phyloP scores from a whole-genome alignment of 2,888 invertebrate genomes.

The Volucella inanis region DNA sequence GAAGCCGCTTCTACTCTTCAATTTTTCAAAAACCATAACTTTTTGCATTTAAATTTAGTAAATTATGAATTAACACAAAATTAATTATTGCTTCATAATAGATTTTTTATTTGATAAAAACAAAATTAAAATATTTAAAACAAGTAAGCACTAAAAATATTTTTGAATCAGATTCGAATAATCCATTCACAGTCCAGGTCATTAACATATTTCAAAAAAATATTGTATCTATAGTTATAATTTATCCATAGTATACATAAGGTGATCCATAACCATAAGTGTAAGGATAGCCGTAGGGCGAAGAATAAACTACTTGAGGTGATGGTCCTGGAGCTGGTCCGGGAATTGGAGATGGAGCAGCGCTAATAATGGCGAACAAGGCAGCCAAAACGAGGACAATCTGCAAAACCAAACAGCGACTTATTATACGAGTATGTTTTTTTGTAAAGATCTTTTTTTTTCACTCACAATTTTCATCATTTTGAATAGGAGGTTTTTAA shows the following conservation, averaged over 20 bases:
- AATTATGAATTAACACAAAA: too few species aligned
- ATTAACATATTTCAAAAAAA: conserved; percentile 45
- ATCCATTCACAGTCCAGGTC: conserved; percentile 23
- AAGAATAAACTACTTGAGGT: conserved; percentile 77
- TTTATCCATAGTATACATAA: conserved; percentile 78
- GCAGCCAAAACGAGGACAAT: conserved; percentile 75
- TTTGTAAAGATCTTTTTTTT: background rate
- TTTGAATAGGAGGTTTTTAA: conserved; percentile 16
- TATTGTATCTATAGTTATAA: conserved; percentile 29
- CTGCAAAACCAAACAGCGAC: conserved; percentile 49
- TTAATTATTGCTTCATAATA: background rate
- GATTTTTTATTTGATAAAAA: conserved; percentile 39
- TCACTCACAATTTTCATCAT: conserved; percentile 58
- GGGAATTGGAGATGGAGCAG: conserved; percentile 76
- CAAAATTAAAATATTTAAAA: conserved; percentile 25
- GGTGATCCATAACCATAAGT: conserved; percentile 76
- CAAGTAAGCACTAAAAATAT: conserved; percentile 6
- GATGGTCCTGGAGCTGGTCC: conserved; percentile 77
- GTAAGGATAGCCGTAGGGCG: conserved; percentile 71
- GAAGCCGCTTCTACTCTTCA: too few species aligned
- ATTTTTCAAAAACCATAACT: too few species aligned
- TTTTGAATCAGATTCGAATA: conserved; percentile 3
- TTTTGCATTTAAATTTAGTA: too few species aligned
- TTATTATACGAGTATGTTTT: background rate
- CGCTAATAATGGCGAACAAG: conserved; percentile 75